Evolutionary conservation across 2,797 vertebrate genomes (phyloP), one percentile per base, ranked within the genome.

Genomic region (Emydoidea blandingii): DNA sequence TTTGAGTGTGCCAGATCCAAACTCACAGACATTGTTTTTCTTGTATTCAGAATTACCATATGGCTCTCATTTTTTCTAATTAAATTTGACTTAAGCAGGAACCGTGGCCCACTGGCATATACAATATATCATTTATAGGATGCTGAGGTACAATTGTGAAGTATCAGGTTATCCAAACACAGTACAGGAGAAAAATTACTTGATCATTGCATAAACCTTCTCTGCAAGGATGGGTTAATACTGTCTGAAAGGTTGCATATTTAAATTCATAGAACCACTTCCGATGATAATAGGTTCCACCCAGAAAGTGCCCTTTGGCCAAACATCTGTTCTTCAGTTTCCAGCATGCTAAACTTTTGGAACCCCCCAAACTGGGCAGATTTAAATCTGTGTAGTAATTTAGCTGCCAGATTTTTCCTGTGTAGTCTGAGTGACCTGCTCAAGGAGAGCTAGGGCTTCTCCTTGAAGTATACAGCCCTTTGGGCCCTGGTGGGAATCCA

Each of bases 21-120:
- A 91, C 81, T 83, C 50, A 47, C 50, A 92, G 90, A 91, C 89
- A 91, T 80, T 91, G 92, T 94, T 96, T 90, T 96, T 91, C 94
- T 92, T 96, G 72, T 62, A 4, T 94, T 88, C 27, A 19, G 54
- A 95, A 88, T 93, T 82, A 96, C 86, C 80, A 44, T 78, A 94
- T 87, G 91, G 90, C 79, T 95, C 91, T 90, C 7, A 2, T 90
- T 91, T 93, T 62, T 56, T 29, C 87, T 91, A 56, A 92, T 94
- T 91, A 95, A 92, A 89, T 92, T 93, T 6, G 80, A 97, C 94
- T 97, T 88, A 34, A 95, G 0, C 1, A 85, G 85, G 85, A 95
- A 94, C 94, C 6, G 0, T 9, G 82, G 68, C 89, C 87, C 65
- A 14, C 2, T 49, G 93, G 87, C 91, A 89, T n/a, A 85, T 86